Percentiles rank a stretch among this genome's conserved stretches.
phyloP scores from a whole-genome alignment of 2,888 invertebrate species.

The Melanargia galathea region DNA sequence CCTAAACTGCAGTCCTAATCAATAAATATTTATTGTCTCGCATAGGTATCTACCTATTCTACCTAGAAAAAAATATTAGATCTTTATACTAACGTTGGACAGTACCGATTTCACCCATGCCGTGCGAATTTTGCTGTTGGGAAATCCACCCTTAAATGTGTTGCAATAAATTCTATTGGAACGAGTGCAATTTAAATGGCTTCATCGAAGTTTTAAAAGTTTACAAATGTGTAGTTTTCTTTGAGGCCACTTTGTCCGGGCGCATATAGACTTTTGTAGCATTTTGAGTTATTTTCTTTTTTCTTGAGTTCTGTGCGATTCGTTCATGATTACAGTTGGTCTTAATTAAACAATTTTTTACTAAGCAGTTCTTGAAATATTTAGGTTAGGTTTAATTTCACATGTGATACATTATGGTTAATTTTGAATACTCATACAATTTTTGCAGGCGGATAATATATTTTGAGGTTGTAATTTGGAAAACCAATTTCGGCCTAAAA shows the following conservation, averaged over 20 bases:
- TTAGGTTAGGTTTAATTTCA: too few species aligned
- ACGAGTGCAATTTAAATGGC: background rate
- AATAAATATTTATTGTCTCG: too few species aligned
- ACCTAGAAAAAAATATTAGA: too few species aligned
- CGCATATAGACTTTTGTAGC: background rate
- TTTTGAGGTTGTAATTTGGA: slow-evolving; percentile 9
- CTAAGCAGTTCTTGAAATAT: too few species aligned
- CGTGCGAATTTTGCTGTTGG: too few species aligned
- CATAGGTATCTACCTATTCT: too few species aligned
- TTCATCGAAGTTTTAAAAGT: background rate
- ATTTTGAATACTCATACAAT: slow-evolving; percentile 4
- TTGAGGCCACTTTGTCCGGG: background rate
- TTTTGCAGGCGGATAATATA: background rate
- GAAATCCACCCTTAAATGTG: background rate
- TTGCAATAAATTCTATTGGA: background rate
- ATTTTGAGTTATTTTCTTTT: background rate
- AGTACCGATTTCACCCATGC: too few species aligned
- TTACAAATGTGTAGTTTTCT: slow-evolving; percentile 2
- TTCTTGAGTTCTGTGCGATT: background rate
- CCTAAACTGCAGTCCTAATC: too few species aligned
- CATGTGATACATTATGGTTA: too few species aligned
- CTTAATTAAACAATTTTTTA: too few species aligned
- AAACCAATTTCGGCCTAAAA: slow-evolving; percentile 15
- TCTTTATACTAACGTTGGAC: too few species aligned
- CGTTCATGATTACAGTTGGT: too few species aligned